phyloP scores from a whole-genome alignment of 2,888 invertebrate genomes.

The Conistra vaccinii region DNA sequence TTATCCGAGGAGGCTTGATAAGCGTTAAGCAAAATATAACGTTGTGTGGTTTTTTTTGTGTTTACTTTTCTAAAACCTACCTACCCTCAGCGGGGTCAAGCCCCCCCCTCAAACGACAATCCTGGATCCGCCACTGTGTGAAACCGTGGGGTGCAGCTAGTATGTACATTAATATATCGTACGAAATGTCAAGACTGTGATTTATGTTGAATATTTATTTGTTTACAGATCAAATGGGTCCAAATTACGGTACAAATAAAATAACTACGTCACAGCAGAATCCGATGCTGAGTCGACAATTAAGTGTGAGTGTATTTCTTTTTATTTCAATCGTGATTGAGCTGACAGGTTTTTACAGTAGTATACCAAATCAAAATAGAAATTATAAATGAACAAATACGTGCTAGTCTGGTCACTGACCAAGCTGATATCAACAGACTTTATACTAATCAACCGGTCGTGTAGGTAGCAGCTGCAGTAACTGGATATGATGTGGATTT shows the following conservation, averaged over 20 bases:
- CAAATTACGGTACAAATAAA: constrained; percentile 89
- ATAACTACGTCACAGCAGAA: constrained; percentile 95
- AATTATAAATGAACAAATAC: not conserved
- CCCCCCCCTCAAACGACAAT: too few species aligned
- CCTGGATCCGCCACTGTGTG: too few species aligned
- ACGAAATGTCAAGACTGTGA: not conserved
- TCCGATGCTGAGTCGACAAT: constrained; percentile 96
- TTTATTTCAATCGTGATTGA: not conserved
- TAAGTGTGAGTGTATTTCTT: constrained; percentile 92
- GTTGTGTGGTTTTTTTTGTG: too few species aligned
- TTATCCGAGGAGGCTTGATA: too few species aligned
- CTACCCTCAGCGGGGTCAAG: too few species aligned
- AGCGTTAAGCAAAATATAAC: too few species aligned
- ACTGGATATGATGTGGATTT: not conserved
- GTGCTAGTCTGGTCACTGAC: too few species aligned
- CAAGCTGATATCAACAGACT: not conserved
- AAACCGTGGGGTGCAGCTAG: too few species aligned
- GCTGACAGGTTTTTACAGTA: not conserved
- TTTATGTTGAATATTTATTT: constrained; percentile 10
- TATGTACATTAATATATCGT: too few species aligned
- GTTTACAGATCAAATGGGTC: constrained; percentile 86
- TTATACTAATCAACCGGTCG: not conserved
- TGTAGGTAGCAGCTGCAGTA: not conserved
- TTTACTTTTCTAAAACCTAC: too few species aligned
- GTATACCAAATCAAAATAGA: not conserved